Percentiles rank a stretch among this genome's conserved stretches.
Conservation (phyloP, 1,140 invertebrate species). For the Philaenus spumarius region DNA sequence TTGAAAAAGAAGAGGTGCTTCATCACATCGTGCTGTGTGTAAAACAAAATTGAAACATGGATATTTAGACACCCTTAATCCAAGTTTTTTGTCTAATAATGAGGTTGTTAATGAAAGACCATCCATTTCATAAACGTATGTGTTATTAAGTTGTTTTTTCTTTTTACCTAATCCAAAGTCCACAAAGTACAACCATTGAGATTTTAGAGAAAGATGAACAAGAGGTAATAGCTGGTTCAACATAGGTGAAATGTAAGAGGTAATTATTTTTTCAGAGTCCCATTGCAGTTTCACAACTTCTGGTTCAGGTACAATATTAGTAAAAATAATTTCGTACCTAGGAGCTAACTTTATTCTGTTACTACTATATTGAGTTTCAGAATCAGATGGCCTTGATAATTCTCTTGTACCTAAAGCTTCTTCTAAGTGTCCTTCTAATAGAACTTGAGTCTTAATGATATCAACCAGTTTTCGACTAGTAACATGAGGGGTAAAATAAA, state of each 20-base stretch:
- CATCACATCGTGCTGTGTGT: conserved; percentile 67
- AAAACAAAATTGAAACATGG: conserved; percentile 79
- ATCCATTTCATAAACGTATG: conserved; percentile 54
- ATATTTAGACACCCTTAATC: conserved; percentile 62
- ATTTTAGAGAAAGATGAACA: conserved; percentile 71
- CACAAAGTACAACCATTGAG: conserved; percentile 79
- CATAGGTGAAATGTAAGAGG: conserved; percentile 69
- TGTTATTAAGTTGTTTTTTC: conserved; percentile 15
- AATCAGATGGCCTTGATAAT: conserved; percentile 3
- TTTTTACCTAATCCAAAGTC: conserved; percentile 60
- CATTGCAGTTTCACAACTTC: conserved; percentile 58
- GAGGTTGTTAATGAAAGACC: conserved; percentile 66
- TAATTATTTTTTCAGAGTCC: conserved; percentile 52
- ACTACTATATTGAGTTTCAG: conserved; percentile 7
- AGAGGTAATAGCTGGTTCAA: conserved; percentile 56
- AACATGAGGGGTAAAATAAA: conserved; percentile 25
- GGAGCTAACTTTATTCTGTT: conserved; percentile 43
- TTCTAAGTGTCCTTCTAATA: conserved; percentile 36
- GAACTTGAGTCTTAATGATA: conserved; percentile 39
- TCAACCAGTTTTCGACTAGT: conserved; percentile 32
- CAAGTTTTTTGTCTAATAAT: conserved; percentile 73
- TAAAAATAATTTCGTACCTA: conserved; percentile 69
- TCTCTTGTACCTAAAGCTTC: conserved; percentile 25
- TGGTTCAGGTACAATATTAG: conserved; percentile 69
- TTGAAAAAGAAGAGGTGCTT: conserved; percentile 67